phyloP scores from a whole-genome alignment of 2,888 invertebrate genomes.

The Ectemnius cavifrons region DNA sequence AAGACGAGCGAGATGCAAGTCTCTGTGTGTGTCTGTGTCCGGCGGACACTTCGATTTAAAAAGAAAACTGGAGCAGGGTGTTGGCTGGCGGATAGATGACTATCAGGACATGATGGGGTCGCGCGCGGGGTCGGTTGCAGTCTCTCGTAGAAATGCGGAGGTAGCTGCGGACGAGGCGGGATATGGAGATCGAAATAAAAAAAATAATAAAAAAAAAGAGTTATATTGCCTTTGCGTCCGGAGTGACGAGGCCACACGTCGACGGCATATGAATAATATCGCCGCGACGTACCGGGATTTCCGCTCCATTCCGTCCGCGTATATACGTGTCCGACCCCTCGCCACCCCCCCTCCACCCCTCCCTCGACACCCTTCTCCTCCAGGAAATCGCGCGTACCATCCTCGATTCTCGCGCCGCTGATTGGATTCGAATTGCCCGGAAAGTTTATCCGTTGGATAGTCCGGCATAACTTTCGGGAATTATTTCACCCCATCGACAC shows the following conservation, averaged over 20 bases:
- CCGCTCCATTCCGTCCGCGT: constrained; percentile 16
- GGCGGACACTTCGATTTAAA: too few relatives aligned
- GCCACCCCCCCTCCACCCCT: not conserved
- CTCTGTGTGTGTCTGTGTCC: too few relatives aligned
- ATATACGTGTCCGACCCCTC: constrained; percentile 13
- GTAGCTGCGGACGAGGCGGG: too few relatives aligned
- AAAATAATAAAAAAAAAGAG: constrained; percentile 60
- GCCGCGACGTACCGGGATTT: constrained; percentile 43
- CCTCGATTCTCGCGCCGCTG: constrained; percentile 57
- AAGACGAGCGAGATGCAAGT: too few relatives aligned
- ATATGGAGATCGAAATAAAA: constrained; percentile 42
- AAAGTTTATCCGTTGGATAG: constrained; percentile 45
- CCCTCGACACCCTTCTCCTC: too few relatives aligned
- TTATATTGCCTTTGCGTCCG: constrained; percentile 67
- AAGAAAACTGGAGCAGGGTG: too few relatives aligned
- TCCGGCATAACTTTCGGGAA: constrained; percentile 51
- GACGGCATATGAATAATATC: constrained; percentile 70
- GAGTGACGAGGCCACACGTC: constrained; percentile 61
- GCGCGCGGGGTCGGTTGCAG: too few relatives aligned
- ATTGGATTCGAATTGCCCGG: constrained; percentile 71
- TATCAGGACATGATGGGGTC: too few relatives aligned
- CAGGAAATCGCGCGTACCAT: constrained; percentile 18
- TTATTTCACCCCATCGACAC: constrained; percentile 31
- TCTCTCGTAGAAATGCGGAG: too few relatives aligned
- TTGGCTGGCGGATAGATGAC: too few relatives aligned